These are phyloP conservation scores for Harmothoe impar DNA, from an alignment of 2,888 invertebrate genomes.

Conservation along the genomic window DNA sequence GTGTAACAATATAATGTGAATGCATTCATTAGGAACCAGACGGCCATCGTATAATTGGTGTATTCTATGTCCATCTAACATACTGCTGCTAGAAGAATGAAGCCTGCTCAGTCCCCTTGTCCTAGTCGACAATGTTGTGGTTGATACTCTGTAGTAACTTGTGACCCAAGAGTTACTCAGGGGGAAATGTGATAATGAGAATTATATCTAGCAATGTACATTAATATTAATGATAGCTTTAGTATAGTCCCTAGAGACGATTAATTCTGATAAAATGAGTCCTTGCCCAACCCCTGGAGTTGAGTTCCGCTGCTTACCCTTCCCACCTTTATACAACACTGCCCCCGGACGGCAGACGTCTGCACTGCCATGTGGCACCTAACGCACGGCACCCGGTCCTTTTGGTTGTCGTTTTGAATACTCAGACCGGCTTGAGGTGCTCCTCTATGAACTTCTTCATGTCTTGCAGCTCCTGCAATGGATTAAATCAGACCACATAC, in stretches of 20 bases:
- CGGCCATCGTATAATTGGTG: not conserved
- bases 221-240: not conserved
- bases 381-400: not conserved
- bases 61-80: not conserved
- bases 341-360: not conserved
- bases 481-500: too few relatives aligned
- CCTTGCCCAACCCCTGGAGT: conserved; percentile 5
- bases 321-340: not conserved
- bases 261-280: not conserved
- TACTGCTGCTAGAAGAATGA: conserved; percentile 6
- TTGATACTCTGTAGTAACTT: not conserved
- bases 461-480: conserved; percentile 70
- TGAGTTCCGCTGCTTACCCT: not conserved
- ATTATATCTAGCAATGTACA: not conserved
- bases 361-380: not conserved
- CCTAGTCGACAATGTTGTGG: not conserved
- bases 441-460: conserved; percentile 68
- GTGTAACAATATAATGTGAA: not conserved
- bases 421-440: conserved; percentile 65
- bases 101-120: not conserved
- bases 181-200: not conserved
- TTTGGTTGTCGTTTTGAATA: not conserved
- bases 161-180: not conserved
- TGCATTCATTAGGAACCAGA: not conserved
- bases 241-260: not conserved